These are phyloP conservation scores for Cheilosia pagana DNA, from an alignment of 2,888 invertebrate genomes.

Conservation along the genomic window DNA sequence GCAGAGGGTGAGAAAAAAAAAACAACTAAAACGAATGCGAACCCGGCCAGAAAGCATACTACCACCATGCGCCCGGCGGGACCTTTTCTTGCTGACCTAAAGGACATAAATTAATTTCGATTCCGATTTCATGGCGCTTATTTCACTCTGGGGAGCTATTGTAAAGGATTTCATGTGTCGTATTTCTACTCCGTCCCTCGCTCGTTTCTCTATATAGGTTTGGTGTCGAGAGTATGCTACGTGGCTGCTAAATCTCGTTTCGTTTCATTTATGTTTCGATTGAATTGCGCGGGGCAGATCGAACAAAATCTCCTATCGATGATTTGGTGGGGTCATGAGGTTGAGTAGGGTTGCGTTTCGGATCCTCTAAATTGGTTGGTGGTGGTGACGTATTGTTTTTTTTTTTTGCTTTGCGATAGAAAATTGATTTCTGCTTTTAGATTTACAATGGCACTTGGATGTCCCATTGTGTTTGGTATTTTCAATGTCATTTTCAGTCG, in stretches of 20 bases:
- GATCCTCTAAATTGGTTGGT: background rate
- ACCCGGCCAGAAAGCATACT: conserved; percentile 23
- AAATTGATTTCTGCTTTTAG: conserved; percentile 56
- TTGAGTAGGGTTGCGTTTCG: conserved; percentile 15
- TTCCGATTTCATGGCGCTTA: conserved; percentile 78
- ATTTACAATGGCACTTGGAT: conserved; percentile 48
- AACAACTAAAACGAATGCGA: conserved; percentile 18
- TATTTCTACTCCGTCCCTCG: conserved; percentile 28
- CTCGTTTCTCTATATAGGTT: background rate
- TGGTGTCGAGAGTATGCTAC: conserved; percentile 46
- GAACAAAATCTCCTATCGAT: conserved; percentile 47
- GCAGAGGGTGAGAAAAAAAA: conserved; percentile 2
- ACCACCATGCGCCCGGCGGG: conserved; percentile 47
- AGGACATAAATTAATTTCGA: conserved; percentile 81
- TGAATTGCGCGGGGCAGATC: conserved; percentile 56
- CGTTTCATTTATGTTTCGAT: conserved; percentile 62
- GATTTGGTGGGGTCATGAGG: conserved; percentile 16
- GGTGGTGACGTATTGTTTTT: background rate
- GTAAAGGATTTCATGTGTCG: conserved; percentile 79
- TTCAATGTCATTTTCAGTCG: conserved; percentile 37
- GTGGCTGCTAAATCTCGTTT: conserved; percentile 56
- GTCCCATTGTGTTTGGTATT: conserved; percentile 33
- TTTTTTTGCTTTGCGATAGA: conserved; percentile 29
- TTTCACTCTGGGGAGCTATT: conserved; percentile 81
- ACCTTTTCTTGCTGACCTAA: conserved; percentile 74